Evolutionary conservation across 1,140 invertebrate species (phyloP).

Genomic region (Heliothis virescens): DNA sequence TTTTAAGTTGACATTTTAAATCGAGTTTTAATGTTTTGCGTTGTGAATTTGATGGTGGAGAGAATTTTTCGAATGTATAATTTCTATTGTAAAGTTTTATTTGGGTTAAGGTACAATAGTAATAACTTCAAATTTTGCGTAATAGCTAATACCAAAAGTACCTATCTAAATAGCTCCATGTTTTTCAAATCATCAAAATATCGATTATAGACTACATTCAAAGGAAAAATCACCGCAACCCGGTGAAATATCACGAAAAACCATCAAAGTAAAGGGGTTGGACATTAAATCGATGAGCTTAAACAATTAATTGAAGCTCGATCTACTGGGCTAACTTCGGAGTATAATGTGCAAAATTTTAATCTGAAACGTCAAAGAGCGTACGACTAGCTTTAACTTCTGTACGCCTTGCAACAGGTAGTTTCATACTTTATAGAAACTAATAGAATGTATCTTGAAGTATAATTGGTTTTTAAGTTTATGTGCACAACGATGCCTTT

Average conservation of each 20-base stretch:
- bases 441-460: not conserved
- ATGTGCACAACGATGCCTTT: too few species aligned
- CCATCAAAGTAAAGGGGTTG: too few species aligned
- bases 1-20: not conserved
- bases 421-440: not conserved
- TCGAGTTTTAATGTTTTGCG: slow-evolving; percentile 1
- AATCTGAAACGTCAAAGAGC: slow-evolving; percentile 15
- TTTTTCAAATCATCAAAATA: too few species aligned
- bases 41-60: not conserved
- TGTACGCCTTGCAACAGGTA: slow-evolving; percentile 12
- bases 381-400: slow-evolving; percentile 2
- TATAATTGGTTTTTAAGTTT: too few species aligned
- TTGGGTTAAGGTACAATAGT: too few species aligned
- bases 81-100: too few species aligned
- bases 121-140: too few species aligned
- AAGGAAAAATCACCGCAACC: too few species aligned
- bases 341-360: slow-evolving; percentile 39
- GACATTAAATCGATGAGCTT: slow-evolving; percentile 7
- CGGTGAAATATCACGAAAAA: too few species aligned
- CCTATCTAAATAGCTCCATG: too few species aligned
- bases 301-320: slow-evolving; percentile 20
- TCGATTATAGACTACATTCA: too few species aligned
- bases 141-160: too few species aligned
- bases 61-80: not conserved
- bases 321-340: slow-evolving; percentile 15